A percentile compares a stretch with the other conserved stretches of the same genome.
These are phyloP conservation scores for Merodon equestris DNA, from an alignment of 2,888 invertebrate species.

Conservation along the genomic window DNA sequence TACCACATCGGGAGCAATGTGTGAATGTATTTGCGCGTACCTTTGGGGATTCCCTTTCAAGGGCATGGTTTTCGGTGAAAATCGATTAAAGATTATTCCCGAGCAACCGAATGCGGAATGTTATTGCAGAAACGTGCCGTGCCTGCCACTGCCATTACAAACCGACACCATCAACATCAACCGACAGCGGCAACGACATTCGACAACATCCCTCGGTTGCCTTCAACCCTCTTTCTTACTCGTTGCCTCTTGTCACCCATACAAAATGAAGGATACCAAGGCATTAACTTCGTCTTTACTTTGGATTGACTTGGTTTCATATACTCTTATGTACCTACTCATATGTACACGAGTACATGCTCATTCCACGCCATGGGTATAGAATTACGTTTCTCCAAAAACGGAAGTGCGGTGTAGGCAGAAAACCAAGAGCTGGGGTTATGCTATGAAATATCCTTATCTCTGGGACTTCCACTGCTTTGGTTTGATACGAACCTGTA, in stretches of 20 bases:
- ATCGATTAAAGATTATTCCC: slow-evolving; percentile 68
- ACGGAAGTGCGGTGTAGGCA: slow-evolving; percentile 41
- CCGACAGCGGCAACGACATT: no score
- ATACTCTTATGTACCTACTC: no score
- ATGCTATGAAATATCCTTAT: slow-evolving; percentile 59
- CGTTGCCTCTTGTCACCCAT: not conserved
- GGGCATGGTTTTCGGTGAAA: slow-evolving; percentile 65
- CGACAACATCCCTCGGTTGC: no score
- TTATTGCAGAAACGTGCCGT: slow-evolving; percentile 69
- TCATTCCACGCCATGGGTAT: no score
- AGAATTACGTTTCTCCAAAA: slow-evolving; percentile 1
- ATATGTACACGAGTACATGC: no score
- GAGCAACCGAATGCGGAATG: slow-evolving; percentile 66
- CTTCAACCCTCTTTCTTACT: no score
- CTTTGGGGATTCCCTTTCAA: slow-evolving; percentile 65
- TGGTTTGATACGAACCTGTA: no score
- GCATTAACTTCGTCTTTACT: slow-evolving; percentile 27
- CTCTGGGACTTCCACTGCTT: slow-evolving; percentile 21
- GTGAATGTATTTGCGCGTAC: slow-evolving; percentile 24
- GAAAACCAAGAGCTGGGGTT: slow-evolving; percentile 28
- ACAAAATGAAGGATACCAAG: slow-evolving; percentile 44
- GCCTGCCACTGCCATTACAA: slow-evolving; percentile 60
- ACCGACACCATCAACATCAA: slow-evolving; percentile 14
- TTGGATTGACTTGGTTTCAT: no score
- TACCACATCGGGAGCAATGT: no score